A percentile compares a stretch with the other conserved stretches of the same genome.
phyloP scores from a whole-genome alignment of 2,113 vertebrate genomes.

The Vanacampus margaritifer region DNA sequence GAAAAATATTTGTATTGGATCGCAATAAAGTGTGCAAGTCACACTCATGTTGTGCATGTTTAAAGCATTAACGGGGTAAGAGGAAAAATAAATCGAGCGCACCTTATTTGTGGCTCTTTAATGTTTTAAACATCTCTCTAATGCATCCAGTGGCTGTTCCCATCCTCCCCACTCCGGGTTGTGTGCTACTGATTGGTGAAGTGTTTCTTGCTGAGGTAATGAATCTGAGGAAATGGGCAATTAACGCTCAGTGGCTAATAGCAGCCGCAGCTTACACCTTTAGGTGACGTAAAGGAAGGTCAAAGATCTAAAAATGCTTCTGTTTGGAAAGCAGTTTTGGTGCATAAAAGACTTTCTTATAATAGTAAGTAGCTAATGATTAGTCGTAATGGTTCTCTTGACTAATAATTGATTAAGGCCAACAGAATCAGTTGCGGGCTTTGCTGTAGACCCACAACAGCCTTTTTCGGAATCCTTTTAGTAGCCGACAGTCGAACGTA shows the following conservation, averaged over 20 bases:
- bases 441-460: background rate
- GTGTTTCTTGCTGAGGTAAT: slow-evolving; percentile 53
- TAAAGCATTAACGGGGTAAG: background rate
- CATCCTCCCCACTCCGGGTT: background rate
- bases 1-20: background rate
- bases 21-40: background rate
- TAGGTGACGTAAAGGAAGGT: slow-evolving; percentile 18
- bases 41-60: background rate
- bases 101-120: background rate
- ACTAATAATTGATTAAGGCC: slow-evolving; percentile 6
- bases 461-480: slow-evolving; percentile 18
- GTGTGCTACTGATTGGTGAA: slow-evolving; percentile 42
- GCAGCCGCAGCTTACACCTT: slow-evolving; percentile 38
- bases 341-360: background rate
- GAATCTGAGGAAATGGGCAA: slow-evolving; percentile 53
- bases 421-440: background rate
- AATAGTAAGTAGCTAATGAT: background rate
- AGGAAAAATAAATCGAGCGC: background rate
- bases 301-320: background rate
- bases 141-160: background rate
- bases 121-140: slow-evolving; percentile 4
- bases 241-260: slow-evolving; percentile 33
- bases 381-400: background rate
- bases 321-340: background rate
- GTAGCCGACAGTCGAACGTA: slow-evolving; percentile 8